These are phyloP conservation scores for Podotricha telesiphe DNA, from an alignment of 2,888 invertebrate genomes.

Conservation along the genomic window DNA sequence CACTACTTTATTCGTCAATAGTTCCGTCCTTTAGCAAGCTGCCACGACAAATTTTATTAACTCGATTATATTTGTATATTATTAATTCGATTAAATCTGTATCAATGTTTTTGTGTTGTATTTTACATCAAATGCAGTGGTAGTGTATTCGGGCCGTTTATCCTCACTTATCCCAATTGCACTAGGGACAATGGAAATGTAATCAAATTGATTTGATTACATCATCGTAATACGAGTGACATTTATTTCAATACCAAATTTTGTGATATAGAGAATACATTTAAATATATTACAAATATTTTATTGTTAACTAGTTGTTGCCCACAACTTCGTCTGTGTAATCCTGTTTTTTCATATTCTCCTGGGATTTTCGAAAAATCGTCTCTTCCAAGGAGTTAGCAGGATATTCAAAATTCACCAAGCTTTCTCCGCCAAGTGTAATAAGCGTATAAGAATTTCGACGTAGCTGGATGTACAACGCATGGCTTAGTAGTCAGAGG, in stretches of 20 bases:
- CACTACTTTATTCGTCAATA: too few relatives aligned
- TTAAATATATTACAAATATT: not conserved
- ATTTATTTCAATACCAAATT: slow-evolving; percentile 1
- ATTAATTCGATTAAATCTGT: slow-evolving; percentile 25
- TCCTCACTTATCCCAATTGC: slow-evolving; percentile 28
- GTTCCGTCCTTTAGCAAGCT: not conserved
- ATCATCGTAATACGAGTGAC: slow-evolving; percentile 7
- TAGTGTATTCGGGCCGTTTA: slow-evolving; percentile 1
- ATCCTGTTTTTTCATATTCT: too few relatives aligned
- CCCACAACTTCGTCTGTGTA: too few relatives aligned
- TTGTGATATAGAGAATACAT: not conserved
- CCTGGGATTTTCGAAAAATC: too few relatives aligned
- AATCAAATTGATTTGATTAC: slow-evolving; percentile 24
- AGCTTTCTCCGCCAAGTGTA: too few relatives aligned
- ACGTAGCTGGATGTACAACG: too few relatives aligned
- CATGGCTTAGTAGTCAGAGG: too few relatives aligned
- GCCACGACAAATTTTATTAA: slow-evolving; percentile 16
- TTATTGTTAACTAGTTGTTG: not conserved
- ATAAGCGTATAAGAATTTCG: too few relatives aligned
- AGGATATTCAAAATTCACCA: too few relatives aligned
- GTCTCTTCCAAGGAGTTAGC: too few relatives aligned
- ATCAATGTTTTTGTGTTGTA: slow-evolving; percentile 19
- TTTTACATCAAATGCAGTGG: slow-evolving; percentile 9
- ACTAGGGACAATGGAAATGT: slow-evolving; percentile 25
- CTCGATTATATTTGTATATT: slow-evolving; percentile 15